Conservation (phyloP, 2,888 invertebrate genomes). For the Caenorhabditis angaria region DNA sequence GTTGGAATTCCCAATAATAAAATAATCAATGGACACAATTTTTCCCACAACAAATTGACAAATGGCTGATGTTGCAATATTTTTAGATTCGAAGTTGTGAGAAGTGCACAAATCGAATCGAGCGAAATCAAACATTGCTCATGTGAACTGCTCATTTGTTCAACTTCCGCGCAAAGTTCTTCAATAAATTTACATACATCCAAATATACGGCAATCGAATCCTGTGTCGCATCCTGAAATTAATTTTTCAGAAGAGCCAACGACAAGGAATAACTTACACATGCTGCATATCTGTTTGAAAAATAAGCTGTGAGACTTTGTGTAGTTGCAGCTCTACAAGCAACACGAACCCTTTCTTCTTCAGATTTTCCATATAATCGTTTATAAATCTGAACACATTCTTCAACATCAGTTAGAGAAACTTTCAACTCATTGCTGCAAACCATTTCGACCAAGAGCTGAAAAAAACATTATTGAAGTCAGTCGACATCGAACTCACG, state of each 20-base stretch:
- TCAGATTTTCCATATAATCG: conserved; percentile 52
- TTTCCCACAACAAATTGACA: conserved; percentile 63
- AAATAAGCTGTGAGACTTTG: conserved; percentile 66
- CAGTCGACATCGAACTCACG: not conserved
- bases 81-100: conserved; percentile 57
- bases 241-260: not conserved
- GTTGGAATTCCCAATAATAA: conserved; percentile 53
- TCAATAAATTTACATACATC: conserved; percentile 63
- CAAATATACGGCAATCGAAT: conserved; percentile 65
- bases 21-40: conserved; percentile 58
- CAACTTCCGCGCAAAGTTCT: conserved; percentile 53
- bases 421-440: conserved; percentile 61
- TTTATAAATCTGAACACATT: conserved; percentile 60
- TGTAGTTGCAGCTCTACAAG: conserved; percentile 67
- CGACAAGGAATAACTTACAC: conserved; percentile 22
- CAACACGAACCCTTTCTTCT: conserved; percentile 60
- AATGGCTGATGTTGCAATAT: conserved; percentile 57
- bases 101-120: conserved; percentile 60
- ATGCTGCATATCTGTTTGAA: conserved; percentile 57
- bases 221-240: conserved; percentile 54
- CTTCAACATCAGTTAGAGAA: conserved; percentile 57
- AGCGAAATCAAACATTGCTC: conserved; percentile 50
- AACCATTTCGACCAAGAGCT: conserved; percentile 67
- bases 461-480: conserved; percentile 9
- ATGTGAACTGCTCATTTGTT: conserved; percentile 50